Percentiles rank a stretch among this genome's conserved stretches.
These are phyloP conservation scores for Drosophila demipolita DNA, from an alignment of 2,888 invertebrate species.

Conservation along the genomic window DNA sequence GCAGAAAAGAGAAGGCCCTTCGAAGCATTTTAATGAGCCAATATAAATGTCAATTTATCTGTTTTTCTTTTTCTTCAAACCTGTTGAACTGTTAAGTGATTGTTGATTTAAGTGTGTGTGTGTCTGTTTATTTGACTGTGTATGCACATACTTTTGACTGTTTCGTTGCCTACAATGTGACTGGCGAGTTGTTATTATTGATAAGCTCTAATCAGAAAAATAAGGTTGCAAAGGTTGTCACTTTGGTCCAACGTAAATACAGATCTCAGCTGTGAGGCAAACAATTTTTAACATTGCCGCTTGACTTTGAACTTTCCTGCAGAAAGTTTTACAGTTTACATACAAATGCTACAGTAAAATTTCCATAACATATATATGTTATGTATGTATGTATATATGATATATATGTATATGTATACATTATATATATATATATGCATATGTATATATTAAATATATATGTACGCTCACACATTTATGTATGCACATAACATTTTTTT, in stretches of 20 bases:
- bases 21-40: slow-evolving; percentile 32
- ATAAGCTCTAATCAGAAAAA: slow-evolving; percentile 50
- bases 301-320: slow-evolving; percentile 64
- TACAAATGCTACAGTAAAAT: slow-evolving; percentile 25
- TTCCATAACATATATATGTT: slow-evolving; percentile 27
- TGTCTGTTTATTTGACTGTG: slow-evolving; percentile 11
- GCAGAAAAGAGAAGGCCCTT: slow-evolving; percentile 37
- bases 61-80: slow-evolving; percentile 36
- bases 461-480: slow-evolving; percentile 6
- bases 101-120: slow-evolving; percentile 14
- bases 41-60: slow-evolving; percentile 39
- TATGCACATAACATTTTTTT: slow-evolving; percentile 27
- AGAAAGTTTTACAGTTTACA: too few species aligned
- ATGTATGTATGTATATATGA: neutral
- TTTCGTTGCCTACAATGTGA: slow-evolving; percentile 47
- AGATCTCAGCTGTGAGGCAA: slow-evolving; percentile 31
- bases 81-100: slow-evolving; percentile 45
- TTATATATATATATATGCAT: neutral
- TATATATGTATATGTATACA: neutral
- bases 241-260: neutral
- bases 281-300: slow-evolving; percentile 52
- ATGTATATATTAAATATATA: neutral
- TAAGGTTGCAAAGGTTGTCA: slow-evolving; percentile 42
- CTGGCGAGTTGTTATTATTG: slow-evolving; percentile 18
- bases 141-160: slow-evolving; percentile 5